These are phyloP conservation scores for Lasioglossum villosulum DNA, from an alignment of 2,888 invertebrate genomes.

Conservation along the genomic window DNA sequence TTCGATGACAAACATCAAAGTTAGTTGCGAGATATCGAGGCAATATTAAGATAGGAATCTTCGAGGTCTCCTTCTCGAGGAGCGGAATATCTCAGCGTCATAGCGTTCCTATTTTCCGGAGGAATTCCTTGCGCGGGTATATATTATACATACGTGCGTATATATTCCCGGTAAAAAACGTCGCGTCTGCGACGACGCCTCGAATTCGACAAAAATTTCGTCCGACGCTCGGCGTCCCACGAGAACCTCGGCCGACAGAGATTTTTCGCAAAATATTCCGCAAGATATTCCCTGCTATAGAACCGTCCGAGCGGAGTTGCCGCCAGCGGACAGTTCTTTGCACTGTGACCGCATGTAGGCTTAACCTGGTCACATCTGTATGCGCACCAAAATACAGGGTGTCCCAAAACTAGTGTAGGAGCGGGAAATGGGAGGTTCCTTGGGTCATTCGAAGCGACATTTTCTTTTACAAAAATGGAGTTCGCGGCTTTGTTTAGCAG, in stretches of 20 bases:
- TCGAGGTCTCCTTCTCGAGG: not conserved
- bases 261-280: slow-evolving; percentile 25
- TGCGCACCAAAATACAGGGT: not conserved
- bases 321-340: slow-evolving; percentile 2
- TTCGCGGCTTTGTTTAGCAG: too few relatives aligned
- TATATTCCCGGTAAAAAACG: slow-evolving; percentile 9
- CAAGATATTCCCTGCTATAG: slow-evolving; percentile 15
- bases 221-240: not conserved
- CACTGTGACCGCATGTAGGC: not conserved
- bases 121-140: slow-evolving; percentile 12
- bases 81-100: slow-evolving; percentile 4
- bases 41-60: slow-evolving; percentile 13
- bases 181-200: slow-evolving; percentile 10
- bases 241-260: slow-evolving; percentile 9
- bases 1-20: slow-evolving; percentile 2
- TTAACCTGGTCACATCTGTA: not conserved
- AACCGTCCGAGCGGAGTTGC: slow-evolving; percentile 1
- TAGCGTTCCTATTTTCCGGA: slow-evolving; percentile 1
- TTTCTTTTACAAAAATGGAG: too few relatives aligned
- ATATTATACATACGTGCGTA: not conserved
- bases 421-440: too few relatives aligned
- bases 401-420: too few relatives aligned
- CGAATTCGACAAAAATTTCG: slow-evolving; percentile 25
- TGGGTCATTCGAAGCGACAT: too few relatives aligned
- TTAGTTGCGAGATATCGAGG: not conserved